These are phyloP conservation scores for Drosophila mercatorum DNA, from an alignment of 2,888 invertebrate genomes.

Conservation along the genomic window DNA sequence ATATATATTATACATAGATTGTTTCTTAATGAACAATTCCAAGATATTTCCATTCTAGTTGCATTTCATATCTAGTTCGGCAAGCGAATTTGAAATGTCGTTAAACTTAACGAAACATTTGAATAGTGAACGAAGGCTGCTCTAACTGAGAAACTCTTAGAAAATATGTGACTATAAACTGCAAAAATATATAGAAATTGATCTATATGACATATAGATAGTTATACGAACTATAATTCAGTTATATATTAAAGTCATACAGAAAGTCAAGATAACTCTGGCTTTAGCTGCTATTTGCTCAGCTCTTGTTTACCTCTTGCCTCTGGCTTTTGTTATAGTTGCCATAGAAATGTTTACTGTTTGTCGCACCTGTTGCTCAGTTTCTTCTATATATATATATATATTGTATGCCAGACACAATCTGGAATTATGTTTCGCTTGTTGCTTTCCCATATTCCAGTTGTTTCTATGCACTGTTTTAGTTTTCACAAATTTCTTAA, in stretches of 20 bases:
- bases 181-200: neutral
- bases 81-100: neutral
- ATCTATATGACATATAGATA: neutral
- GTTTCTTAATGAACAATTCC: neutral
- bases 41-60: neutral
- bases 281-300: neutral
- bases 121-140: neutral
- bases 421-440: neutral
- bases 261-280: neutral
- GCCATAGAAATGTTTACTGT: neutral
- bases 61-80: neutral
- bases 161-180: neutral
- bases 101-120: conserved; percentile 1
- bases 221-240: neutral
- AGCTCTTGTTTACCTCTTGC: neutral
- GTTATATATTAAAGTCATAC: neutral
- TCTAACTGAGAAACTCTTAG: neutral
- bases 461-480: neutral
- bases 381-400: too few species aligned
- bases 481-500: neutral
- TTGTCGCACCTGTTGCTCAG: neutral
- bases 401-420: neutral
- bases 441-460: conserved; percentile 1
- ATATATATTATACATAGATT: neutral
- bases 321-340: neutral